phyloP scores from a whole-genome alignment of 2,888 invertebrate genomes.

The Holacanthella duospinosa region DNA sequence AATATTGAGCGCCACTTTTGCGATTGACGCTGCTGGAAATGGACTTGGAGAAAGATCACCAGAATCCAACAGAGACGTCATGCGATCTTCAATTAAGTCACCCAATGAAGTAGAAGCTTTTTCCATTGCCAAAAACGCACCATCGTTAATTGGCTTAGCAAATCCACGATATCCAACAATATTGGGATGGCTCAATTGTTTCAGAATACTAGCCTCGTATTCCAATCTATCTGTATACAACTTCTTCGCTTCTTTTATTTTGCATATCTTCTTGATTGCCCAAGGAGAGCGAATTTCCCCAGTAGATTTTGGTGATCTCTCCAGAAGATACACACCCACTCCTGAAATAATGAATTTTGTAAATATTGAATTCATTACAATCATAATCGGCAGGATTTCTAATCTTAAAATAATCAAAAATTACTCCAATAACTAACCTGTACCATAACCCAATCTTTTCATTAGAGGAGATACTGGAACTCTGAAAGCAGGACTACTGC shows the following conservation, averaged over 20 bases:
- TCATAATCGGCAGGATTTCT: neutral
- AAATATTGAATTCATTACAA: neutral
- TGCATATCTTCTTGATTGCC: constrained; percentile 64
- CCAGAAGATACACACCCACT: constrained; percentile 63
- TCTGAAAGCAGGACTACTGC: constrained; percentile 17
- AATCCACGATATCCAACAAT: constrained; percentile 64
- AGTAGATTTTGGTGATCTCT: constrained; percentile 59
- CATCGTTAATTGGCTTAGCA: constrained; percentile 46
- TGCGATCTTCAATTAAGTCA: constrained; percentile 60
- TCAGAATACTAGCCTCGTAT: constrained; percentile 10
- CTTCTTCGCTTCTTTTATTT: constrained; percentile 15
- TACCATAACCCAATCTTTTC: constrained; percentile 32
- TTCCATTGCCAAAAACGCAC: constrained; percentile 60
- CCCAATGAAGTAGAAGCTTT: constrained; percentile 61
- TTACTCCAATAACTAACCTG: too few species aligned
- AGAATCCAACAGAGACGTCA: constrained; percentile 50
- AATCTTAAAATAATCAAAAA: neutral
- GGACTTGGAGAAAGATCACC: constrained; percentile 43
- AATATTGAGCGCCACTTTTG: constrained; percentile 57
- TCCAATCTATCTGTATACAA: constrained; percentile 20
- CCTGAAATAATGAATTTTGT: constrained; percentile 45
- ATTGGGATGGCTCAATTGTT: constrained; percentile 60
- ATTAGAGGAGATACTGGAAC: constrained; percentile 31
- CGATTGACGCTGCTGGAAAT: constrained; percentile 53
- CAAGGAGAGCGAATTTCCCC: constrained; percentile 62